These are phyloP conservation scores for Tetanocera ferruginea DNA, from an alignment of 2,888 invertebrate genomes.

Conservation along the genomic window DNA sequence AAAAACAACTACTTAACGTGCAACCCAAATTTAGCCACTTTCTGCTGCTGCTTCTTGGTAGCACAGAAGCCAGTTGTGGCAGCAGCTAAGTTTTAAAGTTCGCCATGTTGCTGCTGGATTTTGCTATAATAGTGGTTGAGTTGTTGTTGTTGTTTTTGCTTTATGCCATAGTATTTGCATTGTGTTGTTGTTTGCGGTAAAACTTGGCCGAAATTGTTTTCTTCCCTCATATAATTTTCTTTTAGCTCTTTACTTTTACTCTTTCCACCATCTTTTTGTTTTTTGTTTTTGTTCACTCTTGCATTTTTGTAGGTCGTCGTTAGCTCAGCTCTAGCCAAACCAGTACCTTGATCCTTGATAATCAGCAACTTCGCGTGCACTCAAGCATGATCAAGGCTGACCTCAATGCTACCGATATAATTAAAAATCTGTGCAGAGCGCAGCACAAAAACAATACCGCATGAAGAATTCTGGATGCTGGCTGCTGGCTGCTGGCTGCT, in stretches of 20 bases:
- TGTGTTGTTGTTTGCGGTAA: neutral
- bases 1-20: neutral
- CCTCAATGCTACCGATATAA: slow-evolving; percentile 19
- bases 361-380: slow-evolving; percentile 1
- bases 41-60: neutral
- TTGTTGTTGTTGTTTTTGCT: neutral
- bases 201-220: neutral
- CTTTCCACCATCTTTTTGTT: neutral
- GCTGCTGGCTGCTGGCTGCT: neutral
- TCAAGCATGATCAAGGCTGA: slow-evolving; percentile 22
- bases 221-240: no score
- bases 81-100: neutral
- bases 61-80: neutral
- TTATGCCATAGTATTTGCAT: neutral
- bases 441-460: neutral
- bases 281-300: neutral
- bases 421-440: slow-evolving; percentile 24
- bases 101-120: neutral
- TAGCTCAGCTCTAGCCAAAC: neutral
- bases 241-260: neutral
- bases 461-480: neutral
- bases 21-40: neutral
- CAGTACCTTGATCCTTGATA: slow-evolving; percentile 14
- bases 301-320: neutral
- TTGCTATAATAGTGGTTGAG: neutral